Evolutionary conservation across 1,140 invertebrate species (phyloP).

Genomic region (Hypothenemus hampei): DNA sequence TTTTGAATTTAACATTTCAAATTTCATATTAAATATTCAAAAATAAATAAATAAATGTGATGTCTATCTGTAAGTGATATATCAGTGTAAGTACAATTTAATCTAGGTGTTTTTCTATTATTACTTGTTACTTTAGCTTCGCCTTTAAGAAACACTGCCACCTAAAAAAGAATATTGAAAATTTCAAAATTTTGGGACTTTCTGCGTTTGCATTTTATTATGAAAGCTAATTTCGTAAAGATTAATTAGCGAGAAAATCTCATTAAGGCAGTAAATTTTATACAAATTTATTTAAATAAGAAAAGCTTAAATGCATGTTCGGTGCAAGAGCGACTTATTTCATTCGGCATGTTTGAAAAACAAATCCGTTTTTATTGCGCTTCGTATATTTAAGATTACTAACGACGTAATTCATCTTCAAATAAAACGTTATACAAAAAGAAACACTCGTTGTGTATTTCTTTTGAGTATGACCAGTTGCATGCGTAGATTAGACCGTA

Average conservation of each 20-base stretch:
- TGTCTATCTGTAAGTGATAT: conserved; percentile 16
- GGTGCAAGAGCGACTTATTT: neutral
- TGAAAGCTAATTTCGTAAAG: neutral
- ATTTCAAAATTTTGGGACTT: too few relatives aligned
- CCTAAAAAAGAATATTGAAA: too few relatives aligned
- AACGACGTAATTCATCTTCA: neutral
- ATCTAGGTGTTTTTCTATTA: neutral
- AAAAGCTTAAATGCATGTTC: conserved; percentile 17
- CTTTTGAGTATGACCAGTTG: neutral
- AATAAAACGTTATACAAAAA: neutral
- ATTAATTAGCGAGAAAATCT: neutral
- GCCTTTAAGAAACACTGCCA: too few relatives aligned
- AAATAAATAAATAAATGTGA: conserved; percentile 17
- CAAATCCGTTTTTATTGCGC: conserved; percentile 36
- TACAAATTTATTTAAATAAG: neutral
- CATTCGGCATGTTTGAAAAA: conserved; percentile 1
- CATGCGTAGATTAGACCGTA: conserved; percentile 2
- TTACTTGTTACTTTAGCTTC: neutral
- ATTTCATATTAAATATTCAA: conserved; percentile 2
- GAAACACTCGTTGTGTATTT: neutral
- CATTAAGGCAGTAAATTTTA: conserved; percentile 8
- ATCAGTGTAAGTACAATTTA: conserved; percentile 17
- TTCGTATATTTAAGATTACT: conserved; percentile 20
- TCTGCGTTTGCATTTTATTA: neutral
- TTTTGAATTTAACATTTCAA: conserved; percentile 1